These are phyloP conservation scores for Pardalotus punctatus DNA, from an alignment of 2,113 vertebrate genomes.

Conservation along the genomic window DNA sequence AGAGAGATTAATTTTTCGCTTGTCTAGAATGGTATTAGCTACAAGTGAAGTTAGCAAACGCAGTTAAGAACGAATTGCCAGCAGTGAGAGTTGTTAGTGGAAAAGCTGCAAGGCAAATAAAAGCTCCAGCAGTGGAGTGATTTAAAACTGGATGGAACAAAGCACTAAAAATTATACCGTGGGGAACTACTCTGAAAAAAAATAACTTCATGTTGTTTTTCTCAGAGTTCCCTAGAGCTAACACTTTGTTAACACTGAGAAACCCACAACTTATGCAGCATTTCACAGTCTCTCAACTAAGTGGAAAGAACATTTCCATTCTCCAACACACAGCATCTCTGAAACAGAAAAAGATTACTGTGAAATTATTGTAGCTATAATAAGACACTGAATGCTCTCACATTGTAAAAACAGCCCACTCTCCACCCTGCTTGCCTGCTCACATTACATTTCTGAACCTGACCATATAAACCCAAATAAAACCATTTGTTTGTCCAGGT, in stretches of 20 bases:
- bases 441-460: neutral
- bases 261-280: neutral
- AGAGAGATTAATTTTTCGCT: conserved; percentile 21
- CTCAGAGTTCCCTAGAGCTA: conserved; percentile 27
- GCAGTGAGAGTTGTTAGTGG: conserved; percentile 36
- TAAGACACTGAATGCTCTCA: neutral
- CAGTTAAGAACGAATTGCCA: conserved; percentile 47
- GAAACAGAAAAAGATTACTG: neutral
- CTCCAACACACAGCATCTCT: neutral
- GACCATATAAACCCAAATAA: neutral
- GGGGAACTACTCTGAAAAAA: neutral
- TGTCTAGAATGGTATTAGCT: neutral
- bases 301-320: neutral
- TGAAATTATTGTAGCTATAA: neutral
- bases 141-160: conserved; percentile 45
- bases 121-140: conserved; percentile 7
- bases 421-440: neutral
- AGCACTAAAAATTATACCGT: conserved; percentile 35
- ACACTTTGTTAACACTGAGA: neutral
- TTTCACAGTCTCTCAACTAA: conserved; percentile 3
- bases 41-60: neutral
- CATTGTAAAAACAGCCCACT: neutral
- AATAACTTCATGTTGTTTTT: neutral
- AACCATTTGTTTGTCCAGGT: neutral
- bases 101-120: conserved; percentile 43